A percentile compares a stretch with the other conserved stretches of the same genome.
These are phyloP conservation scores for Caenorhabditis panamensis DNA, from an alignment of 2,888 invertebrate genomes.

Conservation along the genomic window DNA sequence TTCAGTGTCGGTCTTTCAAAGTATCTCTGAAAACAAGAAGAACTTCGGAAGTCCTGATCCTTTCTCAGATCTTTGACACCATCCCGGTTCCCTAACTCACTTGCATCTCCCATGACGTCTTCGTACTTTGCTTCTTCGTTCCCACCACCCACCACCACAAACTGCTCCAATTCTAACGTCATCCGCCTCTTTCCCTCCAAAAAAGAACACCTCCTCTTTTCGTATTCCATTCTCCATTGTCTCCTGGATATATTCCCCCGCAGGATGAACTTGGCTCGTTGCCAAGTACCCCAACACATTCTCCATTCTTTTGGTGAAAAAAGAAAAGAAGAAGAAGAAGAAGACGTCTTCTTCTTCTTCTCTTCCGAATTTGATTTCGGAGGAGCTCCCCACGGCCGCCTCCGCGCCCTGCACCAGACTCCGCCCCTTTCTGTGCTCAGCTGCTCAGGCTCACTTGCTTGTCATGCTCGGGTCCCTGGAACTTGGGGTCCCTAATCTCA, in stretches of 20 bases:
- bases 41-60: too few relatives aligned
- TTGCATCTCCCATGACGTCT: too few relatives aligned
- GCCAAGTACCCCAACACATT: not conserved
- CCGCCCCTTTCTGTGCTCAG: constrained; percentile 21
- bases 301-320: constrained; percentile 17
- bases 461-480: too few relatives aligned
- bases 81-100: too few relatives aligned
- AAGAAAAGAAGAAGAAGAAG: constrained; percentile 31
- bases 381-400: constrained; percentile 14
- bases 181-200: not conserved
- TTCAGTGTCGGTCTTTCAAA: too few relatives aligned
- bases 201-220: not conserved
- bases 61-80: too few relatives aligned
- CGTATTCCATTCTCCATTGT: constrained; percentile 1
- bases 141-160: too few relatives aligned
- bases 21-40: too few relatives aligned
- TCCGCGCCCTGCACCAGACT: constrained; percentile 8
- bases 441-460: constrained; percentile 7
- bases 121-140: too few relatives aligned
- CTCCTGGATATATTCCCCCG: not conserved
- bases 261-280: not conserved
- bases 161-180: too few relatives aligned
- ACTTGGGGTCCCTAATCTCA: too few relatives aligned
- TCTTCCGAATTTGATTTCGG: constrained; percentile 41
- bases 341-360: constrained; percentile 27